Base-by-base conservation (phyloP, 2,797 vertebrate species). In the Myotis vivesi region DNA sequence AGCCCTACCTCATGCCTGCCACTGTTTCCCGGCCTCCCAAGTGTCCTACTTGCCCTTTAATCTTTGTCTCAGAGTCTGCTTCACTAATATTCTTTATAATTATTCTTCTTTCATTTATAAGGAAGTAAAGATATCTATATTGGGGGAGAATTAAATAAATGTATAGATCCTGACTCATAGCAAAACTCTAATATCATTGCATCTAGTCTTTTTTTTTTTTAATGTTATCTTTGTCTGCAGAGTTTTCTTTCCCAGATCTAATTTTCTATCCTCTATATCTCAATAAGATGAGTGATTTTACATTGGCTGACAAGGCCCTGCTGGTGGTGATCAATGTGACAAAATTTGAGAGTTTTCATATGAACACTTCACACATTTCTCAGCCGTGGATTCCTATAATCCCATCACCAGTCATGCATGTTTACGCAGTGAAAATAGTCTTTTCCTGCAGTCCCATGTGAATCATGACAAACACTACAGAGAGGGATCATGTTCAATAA, bases 1-100 rank as follows among this genome's bases (percentile, higher is more conserved):
- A 16, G 22, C n/a, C 59, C 3, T 5, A 4, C 8, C 11, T 0
- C 30, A 11, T 17, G 4, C 6, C 20, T 33, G 1, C 13, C 44
- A 59, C 62, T 38, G 20, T 73, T 94, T 66, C 8, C 53, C 10
- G 2, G 17, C 1, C 7, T 71, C 9, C 28, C 11, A 79, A 46
- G 38, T 44, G 20, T 0, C 51, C 3, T 44, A 4, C 23, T 51
- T 64, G 33, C 5, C 3, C 25, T 59, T 69, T 30, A 30, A 4
- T 10, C 53, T 46, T 87, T 69, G n/a, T 82, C 23, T 86, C 6
- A 16, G n/a, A 30, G 49, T 68, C 12, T 22, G 19, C 33, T 20
- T 59, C 46, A 73, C 5, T 30, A 64, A 73, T 66, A 59, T 57
- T 59, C 64, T 91, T 91, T 87, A 13, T 1, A 89, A 8, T 49